Conservation (phyloP, 1,140 invertebrate genomes). For the Phthorimaea operculella region DNA sequence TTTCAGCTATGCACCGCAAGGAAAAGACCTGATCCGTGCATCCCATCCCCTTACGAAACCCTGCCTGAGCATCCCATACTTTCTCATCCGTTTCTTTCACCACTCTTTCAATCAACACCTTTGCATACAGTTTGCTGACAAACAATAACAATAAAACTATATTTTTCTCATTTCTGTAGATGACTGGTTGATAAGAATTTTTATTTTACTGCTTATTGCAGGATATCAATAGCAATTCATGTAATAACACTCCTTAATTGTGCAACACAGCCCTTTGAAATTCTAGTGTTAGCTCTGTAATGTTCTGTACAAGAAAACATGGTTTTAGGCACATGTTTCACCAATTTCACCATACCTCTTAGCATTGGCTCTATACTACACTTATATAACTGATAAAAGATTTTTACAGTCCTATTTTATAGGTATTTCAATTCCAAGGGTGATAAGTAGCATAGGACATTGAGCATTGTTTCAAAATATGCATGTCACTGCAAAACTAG, state of each 20-base stretch:
- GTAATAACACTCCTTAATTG: not conserved
- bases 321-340: slow-evolving; percentile 1
- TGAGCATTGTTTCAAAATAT: slow-evolving; percentile 9
- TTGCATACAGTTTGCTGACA: too few relatives aligned
- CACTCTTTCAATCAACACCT: too few relatives aligned
- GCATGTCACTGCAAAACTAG: not conserved
- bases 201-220: too few relatives aligned
- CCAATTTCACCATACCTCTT: slow-evolving; percentile 3
- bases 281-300: not conserved
- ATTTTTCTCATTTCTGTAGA: too few relatives aligned
- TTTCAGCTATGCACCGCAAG: too few relatives aligned
- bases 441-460: slow-evolving; percentile 9
- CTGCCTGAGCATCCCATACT: too few relatives aligned
- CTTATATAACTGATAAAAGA: slow-evolving; percentile 59
- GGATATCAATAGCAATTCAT: not conserved
- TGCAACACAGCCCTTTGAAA: not conserved
- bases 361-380: slow-evolving; percentile 25
- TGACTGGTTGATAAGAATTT: too few relatives aligned
- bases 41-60: too few relatives aligned
- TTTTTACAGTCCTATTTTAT: slow-evolving; percentile 53
- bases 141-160: too few relatives aligned
- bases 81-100: too few relatives aligned
- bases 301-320: not conserved
- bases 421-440: slow-evolving; percentile 13
- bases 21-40: too few relatives aligned